These are phyloP conservation scores for Larimichthys crocea DNA, from an alignment of 2,113 vertebrate genomes.

Conservation along the genomic window DNA sequence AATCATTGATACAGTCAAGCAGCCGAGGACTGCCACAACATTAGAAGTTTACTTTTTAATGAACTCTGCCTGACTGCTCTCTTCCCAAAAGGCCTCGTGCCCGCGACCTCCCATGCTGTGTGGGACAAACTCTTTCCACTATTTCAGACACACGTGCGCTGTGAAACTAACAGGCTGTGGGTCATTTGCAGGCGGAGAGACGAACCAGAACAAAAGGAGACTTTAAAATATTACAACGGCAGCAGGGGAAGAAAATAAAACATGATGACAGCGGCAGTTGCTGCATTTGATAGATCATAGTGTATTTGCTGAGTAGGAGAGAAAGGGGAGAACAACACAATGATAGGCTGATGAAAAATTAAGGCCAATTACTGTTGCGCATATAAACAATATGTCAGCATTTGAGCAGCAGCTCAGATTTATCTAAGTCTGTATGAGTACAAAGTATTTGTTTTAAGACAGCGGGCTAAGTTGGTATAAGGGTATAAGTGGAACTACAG, in stretches of 20 bases:
- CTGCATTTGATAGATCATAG: conserved; percentile 43
- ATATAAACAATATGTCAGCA: conserved; percentile 43
- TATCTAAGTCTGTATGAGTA: conserved; percentile 4
- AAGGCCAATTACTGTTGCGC: conserved; percentile 46
- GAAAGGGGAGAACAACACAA: conserved; percentile 17
- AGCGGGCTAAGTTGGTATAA: conserved; percentile 20
- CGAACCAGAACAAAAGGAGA: conserved; percentile 30
- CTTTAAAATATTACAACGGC: conserved; percentile 24
- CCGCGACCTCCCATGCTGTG: conserved; percentile 22
- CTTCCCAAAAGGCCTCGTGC: conserved; percentile 20
- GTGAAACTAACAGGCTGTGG: conserved; percentile 28
- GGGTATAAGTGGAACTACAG: conserved; percentile 22
- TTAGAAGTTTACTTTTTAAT: conserved; percentile 80
- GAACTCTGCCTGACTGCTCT: conserved; percentile 49
- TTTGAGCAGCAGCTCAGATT: conserved; percentile 33
- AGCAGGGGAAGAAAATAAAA: conserved; percentile 25
- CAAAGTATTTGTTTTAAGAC: conserved; percentile 22
- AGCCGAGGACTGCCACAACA: conserved; percentile 51
- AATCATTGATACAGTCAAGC: conserved; percentile 78
- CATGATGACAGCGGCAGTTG: conserved; percentile 29
- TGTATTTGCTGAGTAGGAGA: conserved; percentile 42
- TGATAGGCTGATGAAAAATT: conserved; percentile 43
- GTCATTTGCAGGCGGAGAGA: conserved; percentile 31
- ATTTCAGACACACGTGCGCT: conserved; percentile 31
- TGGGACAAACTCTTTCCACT: conserved; percentile 31